Evolutionary conservation across 1,140 invertebrate genomes (phyloP).

Genomic region (Drosophila bipectinata): DNA sequence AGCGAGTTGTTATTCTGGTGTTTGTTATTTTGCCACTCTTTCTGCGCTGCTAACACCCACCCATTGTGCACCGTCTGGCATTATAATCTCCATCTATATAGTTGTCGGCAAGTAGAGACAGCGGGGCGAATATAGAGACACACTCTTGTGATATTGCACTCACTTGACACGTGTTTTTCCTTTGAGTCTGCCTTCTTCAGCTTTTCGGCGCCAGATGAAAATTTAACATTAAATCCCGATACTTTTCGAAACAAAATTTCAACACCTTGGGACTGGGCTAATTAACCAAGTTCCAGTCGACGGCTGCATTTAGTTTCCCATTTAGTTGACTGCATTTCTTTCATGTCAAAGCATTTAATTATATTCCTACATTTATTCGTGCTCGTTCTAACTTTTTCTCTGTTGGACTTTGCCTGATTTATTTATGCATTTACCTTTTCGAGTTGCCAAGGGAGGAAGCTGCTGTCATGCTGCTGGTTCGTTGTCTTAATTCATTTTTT

Average conservation of each 20-base stretch:
- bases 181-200: slow-evolving; percentile 1
- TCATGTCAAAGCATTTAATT: slow-evolving; percentile 77
- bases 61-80: slow-evolving; percentile 60
- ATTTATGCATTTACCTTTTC: slow-evolving; percentile 60
- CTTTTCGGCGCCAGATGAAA: background rate
- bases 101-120: slow-evolving; percentile 16
- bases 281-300: slow-evolving; percentile 36
- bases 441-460: slow-evolving; percentile 22
- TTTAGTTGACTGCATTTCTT: slow-evolving; percentile 56
- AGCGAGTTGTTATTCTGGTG: slow-evolving; percentile 41
- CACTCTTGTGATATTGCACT: slow-evolving; percentile 34
- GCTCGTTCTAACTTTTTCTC: slow-evolving; percentile 18
- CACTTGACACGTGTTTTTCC: slow-evolving; percentile 50
- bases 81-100: slow-evolving; percentile 51
- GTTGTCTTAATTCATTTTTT: slow-evolving; percentile 79
- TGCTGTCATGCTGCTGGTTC: slow-evolving; percentile 54
- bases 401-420: slow-evolving; percentile 55
- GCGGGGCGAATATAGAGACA: slow-evolving; percentile 29
- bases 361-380: slow-evolving; percentile 43
- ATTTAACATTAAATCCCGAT: background rate
- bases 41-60: slow-evolving; percentile 4
- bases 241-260: slow-evolving; percentile 11
- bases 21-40: slow-evolving; percentile 28
- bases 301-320: slow-evolving; percentile 22
- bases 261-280: slow-evolving; percentile 31